These are phyloP conservation scores for Python bivittatus DNA, from an alignment of 2,113 vertebrate genomes.

Conservation along the genomic window DNA sequence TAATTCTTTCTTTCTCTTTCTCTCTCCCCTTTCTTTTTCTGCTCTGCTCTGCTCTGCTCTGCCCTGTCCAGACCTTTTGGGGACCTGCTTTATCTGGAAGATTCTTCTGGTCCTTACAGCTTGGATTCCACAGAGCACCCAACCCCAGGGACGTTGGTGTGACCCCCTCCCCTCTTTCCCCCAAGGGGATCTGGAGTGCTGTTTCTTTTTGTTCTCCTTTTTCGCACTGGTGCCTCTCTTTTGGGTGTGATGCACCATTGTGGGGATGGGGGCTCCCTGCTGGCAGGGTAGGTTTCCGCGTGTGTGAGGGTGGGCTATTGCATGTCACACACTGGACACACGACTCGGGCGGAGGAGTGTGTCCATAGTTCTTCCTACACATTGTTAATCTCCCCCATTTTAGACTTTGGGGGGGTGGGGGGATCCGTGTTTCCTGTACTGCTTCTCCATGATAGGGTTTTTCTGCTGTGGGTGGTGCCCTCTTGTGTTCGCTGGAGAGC, in stretches of 20 bases:
- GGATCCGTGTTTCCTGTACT: neutral
- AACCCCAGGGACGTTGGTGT: constrained; percentile 84
- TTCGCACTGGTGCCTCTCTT: constrained; percentile 24
- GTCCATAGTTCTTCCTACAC: neutral
- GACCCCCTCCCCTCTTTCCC: constrained; percentile 48
- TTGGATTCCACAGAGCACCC: constrained; percentile 70
- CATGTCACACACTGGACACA: constrained; percentile 35
- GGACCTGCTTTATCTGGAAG: constrained; percentile 73
- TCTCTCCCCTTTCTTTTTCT: constrained; percentile 25
- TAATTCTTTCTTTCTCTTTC: constrained; percentile 47
- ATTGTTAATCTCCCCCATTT: neutral
- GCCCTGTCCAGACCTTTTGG: constrained; percentile 72
- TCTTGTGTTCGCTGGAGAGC: neutral
- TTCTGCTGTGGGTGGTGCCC: neutral
- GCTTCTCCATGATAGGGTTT: neutral
- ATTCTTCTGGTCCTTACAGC: constrained; percentile 75
- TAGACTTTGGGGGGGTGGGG: neutral
- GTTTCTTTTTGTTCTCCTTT: neutral
- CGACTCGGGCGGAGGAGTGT: neutral
- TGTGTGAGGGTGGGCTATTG: constrained; percentile 11
- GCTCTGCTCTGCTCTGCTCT: constrained; percentile 12
- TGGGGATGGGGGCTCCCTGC: constrained; percentile 17
- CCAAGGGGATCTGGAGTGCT: constrained; percentile 18
- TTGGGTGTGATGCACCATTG: neutral
- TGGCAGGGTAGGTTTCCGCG: neutral